phyloP scores from a whole-genome alignment of 2,888 invertebrate species.

The Sceliomorpha sp. region DNA sequence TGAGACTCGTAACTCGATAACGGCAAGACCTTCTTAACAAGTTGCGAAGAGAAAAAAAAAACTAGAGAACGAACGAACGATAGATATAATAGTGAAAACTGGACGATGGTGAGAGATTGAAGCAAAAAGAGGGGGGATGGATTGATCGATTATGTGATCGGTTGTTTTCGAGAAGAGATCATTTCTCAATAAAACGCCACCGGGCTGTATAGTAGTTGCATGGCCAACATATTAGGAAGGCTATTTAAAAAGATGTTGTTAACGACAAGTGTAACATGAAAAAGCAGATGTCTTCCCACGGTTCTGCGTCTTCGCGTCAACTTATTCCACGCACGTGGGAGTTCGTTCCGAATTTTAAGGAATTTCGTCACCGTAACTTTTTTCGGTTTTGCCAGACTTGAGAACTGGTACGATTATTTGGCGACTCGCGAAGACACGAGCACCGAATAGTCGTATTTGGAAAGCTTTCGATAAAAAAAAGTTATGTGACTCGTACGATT shows the following conservation, averaged over 20 bases:
- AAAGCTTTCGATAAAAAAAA: too few relatives aligned
- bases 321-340: not conserved
- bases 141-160: slow-evolving; percentile 38
- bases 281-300: slow-evolving; percentile 58
- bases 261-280: slow-evolving; percentile 45
- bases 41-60: too few relatives aligned
- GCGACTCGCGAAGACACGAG: too few relatives aligned
- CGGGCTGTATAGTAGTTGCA: slow-evolving; percentile 77
- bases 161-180: slow-evolving; percentile 63
- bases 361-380: slow-evolving; percentile 8
- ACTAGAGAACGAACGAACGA: too few relatives aligned
- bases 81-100: slow-evolving; percentile 59
- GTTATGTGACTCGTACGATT: too few relatives aligned
- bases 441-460: too few relatives aligned
- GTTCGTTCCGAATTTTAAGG: slow-evolving; percentile 7
- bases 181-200: slow-evolving; percentile 80
- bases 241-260: slow-evolving; percentile 19
- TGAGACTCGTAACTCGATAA: slow-evolving; percentile 71
- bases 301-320: slow-evolving; percentile 71
- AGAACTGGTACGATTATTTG: too few relatives aligned
- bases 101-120: slow-evolving; percentile 56
- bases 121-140: slow-evolving; percentile 61
- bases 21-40: too few relatives aligned
- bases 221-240: slow-evolving; percentile 67
- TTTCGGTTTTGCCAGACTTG: too few relatives aligned